phyloP scores from a whole-genome alignment of 2,113 vertebrate species.

The Rutilus rutilus region DNA sequence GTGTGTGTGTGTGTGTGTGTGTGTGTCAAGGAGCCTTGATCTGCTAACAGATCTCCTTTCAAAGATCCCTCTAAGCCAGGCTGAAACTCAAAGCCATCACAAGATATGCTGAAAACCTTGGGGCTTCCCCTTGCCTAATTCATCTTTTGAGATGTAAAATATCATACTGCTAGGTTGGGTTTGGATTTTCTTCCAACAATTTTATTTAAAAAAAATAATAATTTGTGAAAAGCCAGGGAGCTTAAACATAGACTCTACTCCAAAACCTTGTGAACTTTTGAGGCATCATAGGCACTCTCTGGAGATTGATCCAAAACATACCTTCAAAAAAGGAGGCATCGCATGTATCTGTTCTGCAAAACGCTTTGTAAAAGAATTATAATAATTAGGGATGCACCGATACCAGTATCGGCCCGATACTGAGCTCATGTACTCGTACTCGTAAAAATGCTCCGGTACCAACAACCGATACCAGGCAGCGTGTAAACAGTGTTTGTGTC shows the following conservation, averaged over 20 bases:
- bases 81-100: conserved; percentile 67
- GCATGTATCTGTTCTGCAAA: neutral
- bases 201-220: neutral
- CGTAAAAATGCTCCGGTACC: too few species aligned
- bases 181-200: neutral
- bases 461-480: too few species aligned
- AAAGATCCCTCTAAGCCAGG: conserved; percentile 61
- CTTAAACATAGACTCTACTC: neutral
- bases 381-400: too few species aligned
- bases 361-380: too few species aligned
- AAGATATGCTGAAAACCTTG: conserved; percentile 69
- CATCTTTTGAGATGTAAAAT: conserved; percentile 7
- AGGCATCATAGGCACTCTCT: neutral
- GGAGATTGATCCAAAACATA: neutral
- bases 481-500: too few species aligned
- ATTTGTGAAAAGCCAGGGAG: neutral
- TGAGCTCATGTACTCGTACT: too few species aligned
- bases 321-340: neutral
- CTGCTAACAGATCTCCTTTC: conserved; percentile 66
- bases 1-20: conserved; percentile 63
- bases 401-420: too few species aligned
- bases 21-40: conserved; percentile 55
- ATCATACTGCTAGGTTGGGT: conserved; percentile 10
- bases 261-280: neutral
- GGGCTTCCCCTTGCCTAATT: conserved; percentile 36